These are phyloP conservation scores for Drosophila littoralis DNA, from an alignment of 1,140 invertebrate species.

Conservation along the genomic window DNA sequence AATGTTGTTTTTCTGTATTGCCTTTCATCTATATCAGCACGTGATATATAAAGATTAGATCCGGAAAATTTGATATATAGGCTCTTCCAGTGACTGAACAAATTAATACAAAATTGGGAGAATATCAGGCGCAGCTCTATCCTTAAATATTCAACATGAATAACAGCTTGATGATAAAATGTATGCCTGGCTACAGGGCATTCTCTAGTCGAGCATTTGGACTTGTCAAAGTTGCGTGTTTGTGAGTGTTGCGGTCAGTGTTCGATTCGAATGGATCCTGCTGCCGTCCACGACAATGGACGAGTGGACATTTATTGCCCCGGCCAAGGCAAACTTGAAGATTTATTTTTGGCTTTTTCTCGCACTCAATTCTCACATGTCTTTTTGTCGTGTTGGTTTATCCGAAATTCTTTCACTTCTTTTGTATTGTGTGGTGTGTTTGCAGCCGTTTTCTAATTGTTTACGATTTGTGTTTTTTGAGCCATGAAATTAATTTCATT, in stretches of 20 bases:
- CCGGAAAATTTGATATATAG: no score
- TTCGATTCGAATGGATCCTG: constrained; percentile 1
- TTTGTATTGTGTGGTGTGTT: not conserved
- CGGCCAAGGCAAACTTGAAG: constrained; percentile 8
- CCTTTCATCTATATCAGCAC: no score
- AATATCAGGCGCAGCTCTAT: no score
- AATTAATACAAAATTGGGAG: no score
- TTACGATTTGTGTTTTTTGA: constrained; percentile 70
- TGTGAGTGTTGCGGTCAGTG: constrained; percentile 17
- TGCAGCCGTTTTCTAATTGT: constrained; percentile 54
- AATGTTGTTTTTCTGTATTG: no score
- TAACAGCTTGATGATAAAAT: no score
- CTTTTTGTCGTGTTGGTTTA: constrained; percentile 28
- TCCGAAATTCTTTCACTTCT: constrained; percentile 4
- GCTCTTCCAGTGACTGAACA: no score
- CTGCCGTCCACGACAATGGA: constrained; percentile 4
- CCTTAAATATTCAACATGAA: no score
- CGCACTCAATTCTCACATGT: constrained; percentile 1
- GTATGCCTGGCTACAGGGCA: not conserved
- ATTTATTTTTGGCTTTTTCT: constrained; percentile 13
- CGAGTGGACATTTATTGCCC: constrained; percentile 30
- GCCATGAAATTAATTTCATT: constrained; percentile 78
- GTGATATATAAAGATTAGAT: no score
- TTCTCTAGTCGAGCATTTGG: not conserved
- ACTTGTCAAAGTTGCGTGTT: constrained; percentile 1